Evolutionary conservation across 2,113 vertebrate species (phyloP).

Genomic region (Hydrolagus affinis): DNA sequence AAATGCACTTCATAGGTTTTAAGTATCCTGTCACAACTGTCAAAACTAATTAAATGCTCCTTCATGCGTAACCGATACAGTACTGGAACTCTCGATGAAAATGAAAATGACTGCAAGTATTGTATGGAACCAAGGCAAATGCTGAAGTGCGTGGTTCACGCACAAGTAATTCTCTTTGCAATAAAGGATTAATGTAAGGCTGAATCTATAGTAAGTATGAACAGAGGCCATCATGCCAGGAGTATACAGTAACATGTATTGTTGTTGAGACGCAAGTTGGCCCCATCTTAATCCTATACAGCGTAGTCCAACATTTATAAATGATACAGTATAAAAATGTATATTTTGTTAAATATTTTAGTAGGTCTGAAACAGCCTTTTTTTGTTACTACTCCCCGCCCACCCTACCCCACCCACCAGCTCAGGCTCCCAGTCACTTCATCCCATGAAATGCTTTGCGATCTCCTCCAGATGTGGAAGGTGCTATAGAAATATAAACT

Average conservation of each 20-base stretch:
- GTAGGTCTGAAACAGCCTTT: neutral
- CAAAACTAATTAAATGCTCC: neutral
- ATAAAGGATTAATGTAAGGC: neutral
- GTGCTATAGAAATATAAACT: too few species aligned
- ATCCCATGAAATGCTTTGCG: too few species aligned
- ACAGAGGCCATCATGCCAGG: neutral
- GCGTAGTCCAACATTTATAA: too few species aligned
- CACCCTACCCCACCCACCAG: too few species aligned
- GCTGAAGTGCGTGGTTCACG: neutral
- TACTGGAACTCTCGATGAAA: neutral
- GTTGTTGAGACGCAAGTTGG: neutral
- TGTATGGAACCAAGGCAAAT: neutral
- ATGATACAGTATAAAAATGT: neutral
- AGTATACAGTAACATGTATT: too few species aligned
- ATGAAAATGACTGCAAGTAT: neutral
- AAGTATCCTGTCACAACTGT: neutral
- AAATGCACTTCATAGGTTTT: neutral
- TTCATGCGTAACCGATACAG: neutral
- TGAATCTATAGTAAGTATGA: conserved; percentile 3
- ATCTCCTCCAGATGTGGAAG: too few species aligned
- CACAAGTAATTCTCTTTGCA: neutral
- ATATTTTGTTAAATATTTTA: neutral
- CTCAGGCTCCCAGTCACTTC: too few species aligned
- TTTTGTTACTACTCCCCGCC: neutral
- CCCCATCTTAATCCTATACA: too few species aligned